Evolutionary conservation across 2,113 vertebrate genomes (phyloP), one percentile per base, ranked within the genome.

Genomic region (Peucedramus taeniatus): DNA sequence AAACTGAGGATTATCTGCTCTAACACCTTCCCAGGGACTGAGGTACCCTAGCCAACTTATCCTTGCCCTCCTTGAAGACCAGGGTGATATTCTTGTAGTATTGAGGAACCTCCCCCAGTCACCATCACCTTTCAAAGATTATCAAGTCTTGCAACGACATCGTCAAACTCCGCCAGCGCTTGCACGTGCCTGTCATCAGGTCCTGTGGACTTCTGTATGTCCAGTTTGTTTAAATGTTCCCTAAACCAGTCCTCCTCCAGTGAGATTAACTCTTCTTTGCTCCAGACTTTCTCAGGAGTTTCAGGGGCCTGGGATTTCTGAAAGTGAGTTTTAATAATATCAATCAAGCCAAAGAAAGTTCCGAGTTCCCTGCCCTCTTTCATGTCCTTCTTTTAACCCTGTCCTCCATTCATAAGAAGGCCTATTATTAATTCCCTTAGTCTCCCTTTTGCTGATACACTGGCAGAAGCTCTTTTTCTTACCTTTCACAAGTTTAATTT

Each of bases 151-250:
- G 15, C 24, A 74, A 0, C 75, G 31, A 66, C 17, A 66, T 23
- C 0, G 0, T 33, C 21, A 70, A 94, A 64, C 14, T 78, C n/a
- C 0, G 2, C 5, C 28, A 49, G 39, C 1, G 1, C n/a, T 44
- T 42, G 31, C 17, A 27, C 5, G 14, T 39, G n/a, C 26, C 22
- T 79, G n/a, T 39, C 27, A 28, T 35, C 12, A 70, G 12, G 19
- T 47, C 11, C 60, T 65, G 31, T 12, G 10, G 22, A 57, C 18
- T 74, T 54, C 24, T 15, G 2, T 22, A 71, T 2, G 10, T 37
- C 15, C 51, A 22, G 17, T 17, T 71, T 68, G 26, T 71, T 88
- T 37, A 44, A 40, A 51, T 4, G 22, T 40, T 65, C 22, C 47
- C 44, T 71, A 37, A 87, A 47, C 8, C 47, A 59, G 44, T 64